Percentiles rank a stretch among this genome's conserved stretches.
These are phyloP conservation scores for Epinephelus coioides DNA, from an alignment of 2,797 vertebrate genomes.

Conservation along the genomic window DNA sequence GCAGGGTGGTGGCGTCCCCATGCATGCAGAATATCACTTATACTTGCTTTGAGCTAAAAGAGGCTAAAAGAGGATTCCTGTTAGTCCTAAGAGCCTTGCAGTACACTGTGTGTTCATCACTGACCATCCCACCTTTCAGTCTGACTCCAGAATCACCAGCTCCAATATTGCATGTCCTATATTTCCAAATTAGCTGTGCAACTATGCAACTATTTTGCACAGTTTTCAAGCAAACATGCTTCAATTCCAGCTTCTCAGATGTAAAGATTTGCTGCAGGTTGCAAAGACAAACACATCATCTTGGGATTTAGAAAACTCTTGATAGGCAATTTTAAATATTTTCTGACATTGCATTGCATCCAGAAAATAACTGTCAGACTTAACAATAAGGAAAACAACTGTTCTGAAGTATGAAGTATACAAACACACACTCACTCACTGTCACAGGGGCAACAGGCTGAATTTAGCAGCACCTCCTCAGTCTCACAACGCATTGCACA, in stretches of 20 bases:
- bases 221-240: not conserved
- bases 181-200: not conserved
- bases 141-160: not conserved
- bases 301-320: not conserved
- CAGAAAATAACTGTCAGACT: constrained; percentile 1
- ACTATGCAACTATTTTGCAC: not conserved
- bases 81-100: not conserved
- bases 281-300: not conserved
- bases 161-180: not conserved
- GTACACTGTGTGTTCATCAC: not conserved
- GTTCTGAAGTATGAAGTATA: not conserved
- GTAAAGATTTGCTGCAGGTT: not conserved
- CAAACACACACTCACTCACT: not conserved
- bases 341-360: not conserved
- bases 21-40: constrained; percentile 20
- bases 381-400: constrained; percentile 7
- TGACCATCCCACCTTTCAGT: not conserved
- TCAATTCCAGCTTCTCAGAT: not conserved
- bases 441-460: constrained; percentile 16
- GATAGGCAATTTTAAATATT: not conserved
- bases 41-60: not conserved
- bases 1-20: constrained; percentile 25
- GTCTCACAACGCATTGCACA: constrained; percentile 8
- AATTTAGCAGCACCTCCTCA: constrained; percentile 28
- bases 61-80: not conserved